Base-by-base conservation (phyloP, 1,140 invertebrate genomes). In the Solenopsis fugax region DNA sequence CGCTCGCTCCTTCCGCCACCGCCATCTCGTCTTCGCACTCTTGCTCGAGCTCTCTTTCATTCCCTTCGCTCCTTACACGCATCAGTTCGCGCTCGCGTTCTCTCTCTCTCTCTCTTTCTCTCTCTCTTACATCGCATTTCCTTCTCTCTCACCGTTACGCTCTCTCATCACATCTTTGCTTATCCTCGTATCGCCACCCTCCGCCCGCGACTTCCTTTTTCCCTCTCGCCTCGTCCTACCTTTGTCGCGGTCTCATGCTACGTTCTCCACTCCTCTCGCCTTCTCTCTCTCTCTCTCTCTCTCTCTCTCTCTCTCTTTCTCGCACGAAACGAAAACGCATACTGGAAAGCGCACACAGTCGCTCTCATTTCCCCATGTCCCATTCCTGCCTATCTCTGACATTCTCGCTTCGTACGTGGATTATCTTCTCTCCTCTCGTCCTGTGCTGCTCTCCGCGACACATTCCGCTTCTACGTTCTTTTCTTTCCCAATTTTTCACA, bases 131-230 rank as follows among this genome's bases (percentile, higher is more conserved):
- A 29, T 16, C 10, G 29, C 9, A 50, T 24, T 71, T 16, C 24
- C 18, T 71, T n/a, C 37, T 34, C 86, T 77, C 88, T 87, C 87
- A 75, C 87, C 87, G 82, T 77, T 80, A 67, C 86, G 29, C 64
- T 76, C 75, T 85, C 75, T 82, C 89, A 80, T 64, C 85, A 69
- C 73, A 45, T 50, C 72, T 56, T 89, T 88, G 60, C 88, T 87
- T 85, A 89, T 81, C n/a, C n/a, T 85, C 90, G 76, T 88, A 87
- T 90, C 72, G 69, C 86, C 87, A 60, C 52, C 24, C 65, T 52
- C 65, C 88, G 7, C 62, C 78, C 80, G 52, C 67, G 0, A 5
- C 52, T 62, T 48, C 45, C 37, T 86, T 54, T 69, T 62, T 37
- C 62, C 45, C 50, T 58, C 69, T 92, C 87, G 88, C 77, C 45